Base-by-base conservation (phyloP, 2,113 vertebrate genomes). In the Carettochelys insculpta region DNA sequence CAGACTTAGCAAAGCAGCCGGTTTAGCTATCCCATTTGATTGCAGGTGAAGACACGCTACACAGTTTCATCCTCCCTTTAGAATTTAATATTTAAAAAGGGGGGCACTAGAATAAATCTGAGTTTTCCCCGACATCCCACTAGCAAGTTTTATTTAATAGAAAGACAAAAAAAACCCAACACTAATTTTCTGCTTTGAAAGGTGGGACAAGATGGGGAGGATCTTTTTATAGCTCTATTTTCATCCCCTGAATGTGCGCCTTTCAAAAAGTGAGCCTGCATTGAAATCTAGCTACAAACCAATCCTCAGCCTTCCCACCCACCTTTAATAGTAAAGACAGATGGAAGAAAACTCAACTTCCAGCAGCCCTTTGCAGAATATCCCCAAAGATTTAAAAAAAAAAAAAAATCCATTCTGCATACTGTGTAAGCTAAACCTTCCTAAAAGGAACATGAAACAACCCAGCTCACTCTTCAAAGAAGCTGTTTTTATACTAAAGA, bases 11-110 rank as follows among this genome's bases (percentile, higher is more conserved):
- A 85, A 87, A 83, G 91, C 79, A 10, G 6, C 86, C 90, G 87
- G 5, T 82, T 25, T 92, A 90, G 48, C 79, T 50, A 56, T 54
- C 85, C n/a, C 83, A 83, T 82, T 58, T 77, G 82, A 82, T 83
- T 81, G 86, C 93, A 86, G 80, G 83, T 92, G 75, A 94, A 92
- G 90, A 86, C 73, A 93, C 89, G 73, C 86, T 76, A 92, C 71
- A 73, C 58, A 95, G 79, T 65, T 94, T 92, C 87, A 90, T 92
- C 48, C 92, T 95, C 86, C 82, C 77, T 88, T 85, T 86, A 95
- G 73, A 93, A 94, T 81, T 61, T 90, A 88, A 29, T 4, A 12
- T 71, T 78, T 94, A 65, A 73, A n/a, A 34, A 94, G 92, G 94
- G 92, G 82, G n/a, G 38, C 38, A 25, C 54, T 92, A 20, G 82